Base-by-base conservation (phyloP, 2,888 invertebrate genomes). In the Lasiommata megera region DNA sequence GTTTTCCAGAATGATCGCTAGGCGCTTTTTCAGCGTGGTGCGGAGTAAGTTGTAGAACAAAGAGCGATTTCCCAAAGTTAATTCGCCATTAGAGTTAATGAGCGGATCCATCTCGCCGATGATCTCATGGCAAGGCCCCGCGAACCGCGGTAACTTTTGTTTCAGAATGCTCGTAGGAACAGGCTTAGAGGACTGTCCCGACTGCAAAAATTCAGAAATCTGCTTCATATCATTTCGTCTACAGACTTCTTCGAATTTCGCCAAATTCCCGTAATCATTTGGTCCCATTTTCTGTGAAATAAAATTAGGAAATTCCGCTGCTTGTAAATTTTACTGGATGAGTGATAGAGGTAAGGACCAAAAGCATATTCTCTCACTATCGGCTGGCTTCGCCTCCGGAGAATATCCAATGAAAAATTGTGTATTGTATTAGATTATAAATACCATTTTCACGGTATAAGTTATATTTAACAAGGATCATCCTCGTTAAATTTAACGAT, bases 211-310 rank as follows among this genome's bases (percentile, higher is more conserved):
- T 7, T 60, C 41, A 3, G 48, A 48, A 28, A 56, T 43, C 48
- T 60, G 56, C 11, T 8, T 12, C 9, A 36, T 12, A 16, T 54
- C 16, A 23, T 54, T 58, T 23, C 17, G 40, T 53, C 17, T 46
- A 37, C 14, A 36, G n/a, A 48, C 44, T 54, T 55, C 23, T 44
- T 60, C 58, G 8, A 56, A 57, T 46, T 38, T 31, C 41, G 23
- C 52, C 38, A 67, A 65, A 17, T 67, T 67, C 46, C 54, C 57
- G n/a, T 63, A 47, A 43, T 66, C 66, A 41, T 62, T 68, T 8
- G 66, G 61, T 37, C 68, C 70, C 48, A 62, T 67, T 37, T 71
- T 69, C 73, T 73, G 73, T 60, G 68, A 51, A 69, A 62, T 56
- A 61, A 56, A 58, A 63, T 54, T 1, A 36, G 11, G 28, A 41